Base-by-base conservation (phyloP, 2,888 invertebrate species). In the Parnassius orleans region DNA sequence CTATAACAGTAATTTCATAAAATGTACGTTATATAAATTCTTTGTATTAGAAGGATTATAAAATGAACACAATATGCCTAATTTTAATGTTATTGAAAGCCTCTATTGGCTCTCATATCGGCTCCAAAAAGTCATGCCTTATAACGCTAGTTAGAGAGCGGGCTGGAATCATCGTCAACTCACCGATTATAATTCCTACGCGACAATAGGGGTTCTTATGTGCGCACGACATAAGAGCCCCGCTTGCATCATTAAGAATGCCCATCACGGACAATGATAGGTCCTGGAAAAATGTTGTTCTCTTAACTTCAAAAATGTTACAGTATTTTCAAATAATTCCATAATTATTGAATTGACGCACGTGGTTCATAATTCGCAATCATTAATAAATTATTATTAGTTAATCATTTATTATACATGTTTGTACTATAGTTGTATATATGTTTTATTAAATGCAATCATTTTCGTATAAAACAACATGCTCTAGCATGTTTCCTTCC, bases 231-330 rank as follows among this genome's bases (percentile, higher is more conserved):
- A 98, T 97, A 72, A 98, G 92, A 19, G 97, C 97, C 70, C 98
- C 98, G 47, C 97, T 97, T 64, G 98, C 97, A 89, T 99, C 98
- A 85, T 98, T 98, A 76, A 99, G 93, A 76, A 98, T 94, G 71
- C 97, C 98, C 92, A 96, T 95, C 77, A 98, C 96, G 74, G 95
- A 94, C 77, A 98, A 95, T 72, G 94, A 86, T 72, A 96, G 93
- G 81, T 97, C 97, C 95, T 96, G 93, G 72, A 93, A 91, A 86
- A 81, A 59, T 63, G 50, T 51, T 41, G 50, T 54, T 53, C 50
- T 48, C 54, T 79, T 68, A 64, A 71, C 78, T 66, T 62, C 72
- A 33, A 61, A 57, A 47, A 12, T 43, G 43, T 43, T 33, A 33
- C 33, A 33, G 5, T 33, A 7, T 33, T 33, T 33, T 33, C 7